Conservation (phyloP, 2,797 vertebrate genomes). For the Sebastes aleutianus region DNA sequence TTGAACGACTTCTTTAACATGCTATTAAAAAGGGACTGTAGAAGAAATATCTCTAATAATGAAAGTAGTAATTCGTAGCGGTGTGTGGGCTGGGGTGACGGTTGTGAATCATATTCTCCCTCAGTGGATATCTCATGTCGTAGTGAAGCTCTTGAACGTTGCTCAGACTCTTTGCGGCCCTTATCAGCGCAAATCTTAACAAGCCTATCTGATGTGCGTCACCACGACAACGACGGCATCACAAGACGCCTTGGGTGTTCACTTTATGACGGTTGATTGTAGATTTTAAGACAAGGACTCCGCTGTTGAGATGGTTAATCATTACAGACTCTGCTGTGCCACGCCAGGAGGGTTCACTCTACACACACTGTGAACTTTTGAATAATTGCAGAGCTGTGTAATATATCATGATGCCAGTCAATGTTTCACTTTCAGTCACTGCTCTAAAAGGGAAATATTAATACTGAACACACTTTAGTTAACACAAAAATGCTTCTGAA, state of each 20-base stretch:
- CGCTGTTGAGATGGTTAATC: constrained; percentile 51
- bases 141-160: constrained; percentile 25
- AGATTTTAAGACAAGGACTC: constrained; percentile 22
- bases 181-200: constrained; percentile 56
- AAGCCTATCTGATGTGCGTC: constrained; percentile 59
- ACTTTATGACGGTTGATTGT: constrained; percentile 47
- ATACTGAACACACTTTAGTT: not conserved
- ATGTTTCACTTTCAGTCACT: not conserved
- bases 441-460: not conserved
- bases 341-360: not conserved
- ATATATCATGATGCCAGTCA: not conserved
- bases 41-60: not conserved
- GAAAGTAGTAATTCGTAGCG: not conserved
- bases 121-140: not conserved
- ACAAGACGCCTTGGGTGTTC: constrained; percentile 50
- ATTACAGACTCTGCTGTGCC: constrained; percentile 32
- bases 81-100: not conserved
- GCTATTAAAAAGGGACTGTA: not conserved
- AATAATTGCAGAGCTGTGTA: not conserved
- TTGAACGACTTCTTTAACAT: not conserved
- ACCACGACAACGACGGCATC: constrained; percentile 22
- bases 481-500: not conserved
- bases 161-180: not conserved
- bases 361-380: not conserved
- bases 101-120: not conserved